Percentiles rank a stretch among this genome's conserved stretches.
phyloP scores from a whole-genome alignment of 2,888 invertebrate genomes.

The Tanaodytes sp. region DNA sequence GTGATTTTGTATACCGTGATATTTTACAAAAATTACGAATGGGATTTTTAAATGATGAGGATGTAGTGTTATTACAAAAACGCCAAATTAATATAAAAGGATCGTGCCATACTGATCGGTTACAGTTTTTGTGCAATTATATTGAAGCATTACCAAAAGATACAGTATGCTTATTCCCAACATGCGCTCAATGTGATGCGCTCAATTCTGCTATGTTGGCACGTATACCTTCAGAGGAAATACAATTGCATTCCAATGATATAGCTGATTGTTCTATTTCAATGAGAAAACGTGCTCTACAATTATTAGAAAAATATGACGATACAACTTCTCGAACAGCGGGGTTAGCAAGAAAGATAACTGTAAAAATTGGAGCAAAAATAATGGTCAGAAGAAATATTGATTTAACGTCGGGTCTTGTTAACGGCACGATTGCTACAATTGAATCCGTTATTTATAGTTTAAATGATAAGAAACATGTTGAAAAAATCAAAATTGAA shows the following conservation, averaged over 20 bases:
- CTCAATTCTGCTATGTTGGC: constrained; percentile 25
- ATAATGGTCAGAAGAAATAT: not conserved
- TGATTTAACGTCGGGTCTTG: not conserved
- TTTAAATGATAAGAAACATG: not conserved
- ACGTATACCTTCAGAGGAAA: too few species aligned
- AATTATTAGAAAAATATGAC: constrained; percentile 1
- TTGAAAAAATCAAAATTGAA: not conserved
- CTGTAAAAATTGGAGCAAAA: constrained; percentile 1
- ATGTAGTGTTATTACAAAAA: not conserved
- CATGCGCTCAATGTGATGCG: constrained; percentile 55
- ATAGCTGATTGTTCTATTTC: too few species aligned
- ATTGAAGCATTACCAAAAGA: constrained; percentile 35
- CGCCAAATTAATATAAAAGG: not conserved
- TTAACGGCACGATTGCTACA: too few species aligned
- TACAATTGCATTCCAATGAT: too few species aligned
- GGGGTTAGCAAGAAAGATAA: not conserved
- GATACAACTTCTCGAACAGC: not conserved
- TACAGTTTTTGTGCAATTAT: constrained; percentile 17
- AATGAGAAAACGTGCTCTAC: not conserved
- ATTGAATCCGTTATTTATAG: too few species aligned
- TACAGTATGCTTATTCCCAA: constrained; percentile 60
- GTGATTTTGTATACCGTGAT: constrained; percentile 32
- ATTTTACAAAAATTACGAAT: too few species aligned
- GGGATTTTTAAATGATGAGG: not conserved
- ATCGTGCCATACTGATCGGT: not conserved